A percentile compares a stretch with the other conserved stretches of the same genome.
Evolutionary conservation across 1,140 invertebrate genomes (phyloP).

Genomic region (Mylabris phalerata): DNA sequence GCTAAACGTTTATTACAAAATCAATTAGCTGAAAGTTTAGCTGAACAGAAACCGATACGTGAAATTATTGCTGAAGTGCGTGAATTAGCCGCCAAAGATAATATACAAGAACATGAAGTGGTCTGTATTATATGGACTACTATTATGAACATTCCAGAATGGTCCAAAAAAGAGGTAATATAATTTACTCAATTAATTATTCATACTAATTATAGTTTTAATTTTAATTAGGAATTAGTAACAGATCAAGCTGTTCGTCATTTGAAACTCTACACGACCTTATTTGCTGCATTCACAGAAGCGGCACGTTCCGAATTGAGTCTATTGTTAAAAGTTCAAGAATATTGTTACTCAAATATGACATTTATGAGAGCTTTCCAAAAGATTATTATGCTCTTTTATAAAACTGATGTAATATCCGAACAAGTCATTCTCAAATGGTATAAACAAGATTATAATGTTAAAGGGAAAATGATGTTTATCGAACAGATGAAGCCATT

Average conservation of each 20-base stretch:
- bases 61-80: slow-evolving; percentile 78
- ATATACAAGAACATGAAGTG: slow-evolving; percentile 84
- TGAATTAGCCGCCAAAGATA: slow-evolving; percentile 74
- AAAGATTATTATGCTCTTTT: slow-evolving; percentile 92
- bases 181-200: background rate
- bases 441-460: slow-evolving; percentile 87
- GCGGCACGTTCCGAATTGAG: slow-evolving; percentile 79
- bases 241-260: slow-evolving; percentile 92
- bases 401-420: slow-evolving; percentile 88
- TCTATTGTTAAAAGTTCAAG: slow-evolving; percentile 85
- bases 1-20: slow-evolving; percentile 74
- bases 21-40: slow-evolving; percentile 70
- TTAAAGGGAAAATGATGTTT: slow-evolving; percentile 94
- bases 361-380: slow-evolving; percentile 98
- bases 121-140: slow-evolving; percentile 83
- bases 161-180: slow-evolving; percentile 88
- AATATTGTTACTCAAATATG: slow-evolving; percentile 98
- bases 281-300: slow-evolving; percentile 80
- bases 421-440: slow-evolving; percentile 90
- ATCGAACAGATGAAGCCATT: slow-evolving; percentile 97
- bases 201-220: background rate
- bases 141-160: slow-evolving; percentile 90
- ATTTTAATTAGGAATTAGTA: slow-evolving; percentile 62
- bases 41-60: slow-evolving; percentile 70
- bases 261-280: slow-evolving; percentile 72